Evolutionary conservation across 2,113 vertebrate species (phyloP).

Genomic region (Leucoraja erinaceus): DNA sequence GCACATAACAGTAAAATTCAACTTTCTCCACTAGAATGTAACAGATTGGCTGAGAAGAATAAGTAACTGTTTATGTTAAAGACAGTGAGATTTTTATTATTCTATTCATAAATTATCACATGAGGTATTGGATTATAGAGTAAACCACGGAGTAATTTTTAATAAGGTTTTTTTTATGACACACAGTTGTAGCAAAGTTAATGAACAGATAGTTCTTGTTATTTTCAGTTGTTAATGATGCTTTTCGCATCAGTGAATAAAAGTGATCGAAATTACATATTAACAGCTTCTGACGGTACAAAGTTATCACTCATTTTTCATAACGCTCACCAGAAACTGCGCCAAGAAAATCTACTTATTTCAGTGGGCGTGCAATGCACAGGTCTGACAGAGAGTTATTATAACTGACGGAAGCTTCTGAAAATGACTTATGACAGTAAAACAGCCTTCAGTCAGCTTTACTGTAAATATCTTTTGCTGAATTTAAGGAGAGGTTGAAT

Average conservation of each 20-base stretch:
- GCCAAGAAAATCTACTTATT: slow-evolving; percentile 1
- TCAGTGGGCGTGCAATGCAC: background rate
- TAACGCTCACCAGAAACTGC: slow-evolving; percentile 21
- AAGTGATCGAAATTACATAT: slow-evolving; percentile 37
- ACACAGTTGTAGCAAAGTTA: slow-evolving; percentile 95
- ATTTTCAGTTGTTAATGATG: slow-evolving; percentile 85
- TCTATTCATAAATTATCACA: slow-evolving; percentile 93
- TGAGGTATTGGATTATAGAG: slow-evolving; percentile 93
- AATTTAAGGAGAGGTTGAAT: slow-evolving; percentile 35
- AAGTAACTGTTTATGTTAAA: slow-evolving; percentile 59
- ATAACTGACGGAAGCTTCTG: slow-evolving; percentile 30
- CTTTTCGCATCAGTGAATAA: slow-evolving; percentile 78
- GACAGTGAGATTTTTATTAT: slow-evolving; percentile 98
- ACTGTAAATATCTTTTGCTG: slow-evolving; percentile 33
- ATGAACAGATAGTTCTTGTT: slow-evolving; percentile 99
- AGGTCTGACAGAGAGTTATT: slow-evolving; percentile 30
- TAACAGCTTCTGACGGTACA: slow-evolving; percentile 36
- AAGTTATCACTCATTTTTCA: slow-evolving; percentile 35
- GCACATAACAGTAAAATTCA: background rate
- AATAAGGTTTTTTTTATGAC: slow-evolving; percentile 95
- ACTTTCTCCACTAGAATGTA: background rate
- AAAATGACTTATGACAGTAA: slow-evolving; percentile 33
- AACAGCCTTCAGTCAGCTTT: slow-evolving; percentile 28
- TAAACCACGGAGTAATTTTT: slow-evolving; percentile 98
- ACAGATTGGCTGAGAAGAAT: background rate